Percentiles rank a stretch among this genome's conserved stretches.
Evolutionary conservation across 2,888 invertebrate species (phyloP).

Genomic region (Parnassius glacialis): DNA sequence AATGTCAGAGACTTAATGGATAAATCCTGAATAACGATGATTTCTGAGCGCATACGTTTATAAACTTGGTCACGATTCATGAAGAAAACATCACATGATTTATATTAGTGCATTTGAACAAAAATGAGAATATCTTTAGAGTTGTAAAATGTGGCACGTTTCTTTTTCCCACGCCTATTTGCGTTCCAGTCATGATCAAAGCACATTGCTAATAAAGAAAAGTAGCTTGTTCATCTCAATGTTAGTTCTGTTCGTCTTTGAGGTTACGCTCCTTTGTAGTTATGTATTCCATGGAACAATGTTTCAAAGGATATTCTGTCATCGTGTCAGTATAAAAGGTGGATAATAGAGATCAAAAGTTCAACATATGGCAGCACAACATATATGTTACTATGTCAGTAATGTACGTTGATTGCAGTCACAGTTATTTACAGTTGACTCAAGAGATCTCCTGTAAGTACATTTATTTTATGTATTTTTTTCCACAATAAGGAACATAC

Average conservation of each 20-base stretch:
- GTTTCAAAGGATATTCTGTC: conserved; percentile 23
- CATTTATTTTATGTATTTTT: no score
- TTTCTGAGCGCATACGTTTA: no score
- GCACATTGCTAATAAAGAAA: conserved; percentile 19
- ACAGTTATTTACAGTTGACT: no score
- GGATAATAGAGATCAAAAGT: conserved; percentile 11
- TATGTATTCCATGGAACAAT: conserved; percentile 7
- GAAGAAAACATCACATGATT: no score
- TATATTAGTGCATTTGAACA: no score
- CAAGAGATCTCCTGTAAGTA: no score
- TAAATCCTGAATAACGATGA: no score
- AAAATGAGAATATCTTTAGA: no score
- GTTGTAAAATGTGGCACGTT: no score
- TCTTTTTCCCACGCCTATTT: neutral
- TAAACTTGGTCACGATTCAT: no score
- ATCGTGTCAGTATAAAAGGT: conserved; percentile 18
- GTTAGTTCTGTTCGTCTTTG: conserved; percentile 23
- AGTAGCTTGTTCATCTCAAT: conserved; percentile 16
- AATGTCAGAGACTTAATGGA: no score
- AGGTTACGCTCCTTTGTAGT: conserved; percentile 17
- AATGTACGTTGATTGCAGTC: neutral
- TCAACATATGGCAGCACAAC: neutral
- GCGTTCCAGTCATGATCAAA: conserved; percentile 9
- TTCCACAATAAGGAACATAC: no score
- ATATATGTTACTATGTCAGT: conserved; percentile 25